Evolutionary conservation across 2,797 vertebrate species (phyloP), one percentile per base, ranked within the genome.

Genomic region (Acipenser ruthenus): DNA sequence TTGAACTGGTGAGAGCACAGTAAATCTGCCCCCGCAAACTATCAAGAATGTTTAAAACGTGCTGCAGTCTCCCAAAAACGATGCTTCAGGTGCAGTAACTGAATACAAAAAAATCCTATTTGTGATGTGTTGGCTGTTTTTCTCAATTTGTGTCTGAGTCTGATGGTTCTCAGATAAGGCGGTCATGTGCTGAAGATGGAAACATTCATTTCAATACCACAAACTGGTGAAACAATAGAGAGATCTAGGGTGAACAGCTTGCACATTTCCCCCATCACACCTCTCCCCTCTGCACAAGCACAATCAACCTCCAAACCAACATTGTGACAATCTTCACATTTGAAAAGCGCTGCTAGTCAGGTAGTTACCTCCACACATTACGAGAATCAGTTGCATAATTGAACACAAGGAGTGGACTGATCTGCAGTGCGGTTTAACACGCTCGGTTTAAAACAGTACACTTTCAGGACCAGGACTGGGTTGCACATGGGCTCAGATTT

Each of bases 151-250:
- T 56, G 8, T 56, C 8, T 23, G 60, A 18, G 60, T 62, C 10
- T 62, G 60, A 48, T 62, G 60, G 6, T 18, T 62, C 18, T 62
- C 60, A 2, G 60, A 62, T 62, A 62, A 62, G 60, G 23, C 4
- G 47, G 11, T 37, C 18, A 48, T 13, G 18, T 12, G 15, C 59
- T 67, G 13, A 50, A 6, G 10, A 47, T 67, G 60, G 66, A 67
- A 68, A 68, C 61, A 13, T 70, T 67, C 66, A 51, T 50, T 58
- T 63, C 62, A 64, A 67, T 62, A 67, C 66, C 66, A 67, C 66
- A 67, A 67, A 67, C 65, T 64, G 69, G 48, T 60, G 53, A 49
- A 64, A 64, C 49, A 61, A 62, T 6, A 58, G 49, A 12, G 37
- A 49, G 55, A 37, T 6, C 9, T 58, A 10, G 55, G 10, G 12